Evolutionary conservation across 2,888 invertebrate genomes (phyloP), one percentile per base, ranked within the genome.

Genomic region (Drosophila buzzatii): DNA sequence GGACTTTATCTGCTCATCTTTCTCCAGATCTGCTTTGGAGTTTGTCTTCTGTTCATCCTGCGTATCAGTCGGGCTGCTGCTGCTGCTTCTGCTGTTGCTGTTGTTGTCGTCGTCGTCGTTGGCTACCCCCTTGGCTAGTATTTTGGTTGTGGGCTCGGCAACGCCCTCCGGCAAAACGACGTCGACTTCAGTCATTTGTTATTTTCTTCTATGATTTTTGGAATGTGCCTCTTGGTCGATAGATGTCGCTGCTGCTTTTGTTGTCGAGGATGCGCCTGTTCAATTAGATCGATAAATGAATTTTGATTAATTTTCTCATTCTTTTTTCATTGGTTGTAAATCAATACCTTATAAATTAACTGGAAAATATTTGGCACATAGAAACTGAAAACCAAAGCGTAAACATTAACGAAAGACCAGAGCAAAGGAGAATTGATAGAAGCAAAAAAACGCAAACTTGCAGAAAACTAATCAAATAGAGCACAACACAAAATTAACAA

Each of bases 131-230:
- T 84, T 89, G 76, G 89, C 81, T 71, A 83, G 89, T 52, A 77
- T 68, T 73, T 83, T 86, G 70, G 85, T 82, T 70, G 78, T 88
- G 73, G 85, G 82, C 82, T 82, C 77, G 75, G 89, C 80, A 78
- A 90, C 84, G 79, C 90, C 85, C 79, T 92, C 92, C 73, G 92
- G 91, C 82, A 91, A 89, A 70, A 84, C 90, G 81, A 89, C 86
- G 81, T 91, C 91, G 71, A 91, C 91, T 85, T 91, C 91, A 82
- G 91, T 91, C 91, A 91, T 91, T 89, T 86, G 90, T 71, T 71
- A 71, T 81, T 79, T 72, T 78, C 47, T 73, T 72, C 69, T 42
- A 23, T 60, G 68, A 45, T 35, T 72, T 49, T 57, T 78, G 81
- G 78, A 78, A 80, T 80, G 81, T 80, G 65, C 72, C 80, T 41